These are phyloP conservation scores for Poliocrania exsul DNA, from an alignment of 2,797 vertebrate species.

Conservation along the genomic window DNA sequence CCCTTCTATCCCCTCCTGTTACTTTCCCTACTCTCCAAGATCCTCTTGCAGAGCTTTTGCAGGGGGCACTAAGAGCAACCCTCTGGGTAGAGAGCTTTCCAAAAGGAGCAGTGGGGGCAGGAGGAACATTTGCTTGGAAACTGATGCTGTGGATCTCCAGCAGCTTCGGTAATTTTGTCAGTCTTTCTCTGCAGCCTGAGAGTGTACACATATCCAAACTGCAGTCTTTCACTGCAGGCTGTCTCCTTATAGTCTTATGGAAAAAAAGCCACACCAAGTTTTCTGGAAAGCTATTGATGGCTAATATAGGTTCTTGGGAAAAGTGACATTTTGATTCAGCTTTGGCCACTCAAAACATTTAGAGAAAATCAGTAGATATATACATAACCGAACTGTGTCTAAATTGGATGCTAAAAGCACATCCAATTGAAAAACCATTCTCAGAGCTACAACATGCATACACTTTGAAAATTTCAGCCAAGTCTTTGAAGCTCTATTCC, in stretches of 20 bases:
- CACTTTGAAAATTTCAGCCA: not conserved
- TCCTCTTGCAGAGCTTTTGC: not conserved
- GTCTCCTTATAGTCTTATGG: not conserved
- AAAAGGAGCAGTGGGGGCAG: not conserved
- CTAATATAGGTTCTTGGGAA: not conserved
- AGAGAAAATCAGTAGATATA: not conserved
- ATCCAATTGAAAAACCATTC: accelerated
- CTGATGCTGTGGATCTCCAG: not conserved
- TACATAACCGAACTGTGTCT: not conserved
- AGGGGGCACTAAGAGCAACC: not conserved
- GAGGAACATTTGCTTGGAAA: not conserved
- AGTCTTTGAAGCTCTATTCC: not conserved
- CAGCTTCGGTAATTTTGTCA: not conserved
- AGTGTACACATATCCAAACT: not conserved
- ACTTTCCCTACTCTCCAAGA: not conserved
- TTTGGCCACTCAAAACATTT: not conserved
- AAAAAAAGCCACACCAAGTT: not conserved
- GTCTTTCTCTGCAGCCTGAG: not conserved
- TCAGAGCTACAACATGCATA: not conserved
- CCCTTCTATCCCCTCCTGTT: not conserved
- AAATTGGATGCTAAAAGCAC: not conserved
- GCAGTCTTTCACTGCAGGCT: not conserved
- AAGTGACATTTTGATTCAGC: not conserved
- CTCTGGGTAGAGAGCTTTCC: not conserved
- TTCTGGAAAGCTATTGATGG: not conserved